These are phyloP conservation scores for Callyntrura guangdongensis DNA, from an alignment of 2,888 invertebrate genomes.

Conservation along the genomic window DNA sequence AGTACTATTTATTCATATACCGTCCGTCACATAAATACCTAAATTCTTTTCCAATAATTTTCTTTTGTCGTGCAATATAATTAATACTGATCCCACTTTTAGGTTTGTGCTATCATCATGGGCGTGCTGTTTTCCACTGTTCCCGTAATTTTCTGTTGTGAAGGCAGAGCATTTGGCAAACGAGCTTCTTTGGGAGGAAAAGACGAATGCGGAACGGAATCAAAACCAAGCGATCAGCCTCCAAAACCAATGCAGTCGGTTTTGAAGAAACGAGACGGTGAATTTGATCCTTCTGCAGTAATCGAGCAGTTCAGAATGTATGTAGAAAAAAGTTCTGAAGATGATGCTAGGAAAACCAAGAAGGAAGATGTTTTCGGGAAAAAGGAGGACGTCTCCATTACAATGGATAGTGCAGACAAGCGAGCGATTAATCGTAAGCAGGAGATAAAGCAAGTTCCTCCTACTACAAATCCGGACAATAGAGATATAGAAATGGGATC, in stretches of 20 bases:
- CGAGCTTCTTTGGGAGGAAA: neutral
- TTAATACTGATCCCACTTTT: too few relatives aligned
- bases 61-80: too few relatives aligned
- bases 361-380: too few relatives aligned
- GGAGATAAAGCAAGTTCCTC: too few relatives aligned
- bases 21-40: neutral
- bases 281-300: neutral
- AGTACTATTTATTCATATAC: neutral
- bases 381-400: too few relatives aligned
- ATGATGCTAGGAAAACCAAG: neutral
- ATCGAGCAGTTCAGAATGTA: slow-evolving; percentile 17
- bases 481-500: too few relatives aligned
- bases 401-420: too few relatives aligned
- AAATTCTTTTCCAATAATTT: neutral
- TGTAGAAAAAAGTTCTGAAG: slow-evolving; percentile 38
- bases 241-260: neutral
- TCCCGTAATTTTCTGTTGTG: slow-evolving; percentile 62
- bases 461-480: too few relatives aligned
- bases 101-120: slow-evolving; percentile 46
- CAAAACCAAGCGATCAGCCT: too few relatives aligned
- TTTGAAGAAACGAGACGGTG: neutral
- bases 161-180: slow-evolving; percentile 30
- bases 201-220: too few relatives aligned
- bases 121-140: slow-evolving; percentile 58
- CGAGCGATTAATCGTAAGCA: too few relatives aligned